Evolutionary conservation across 1,140 invertebrate genomes (phyloP).

Genomic region (Camponotus pennsylvanicus): DNA sequence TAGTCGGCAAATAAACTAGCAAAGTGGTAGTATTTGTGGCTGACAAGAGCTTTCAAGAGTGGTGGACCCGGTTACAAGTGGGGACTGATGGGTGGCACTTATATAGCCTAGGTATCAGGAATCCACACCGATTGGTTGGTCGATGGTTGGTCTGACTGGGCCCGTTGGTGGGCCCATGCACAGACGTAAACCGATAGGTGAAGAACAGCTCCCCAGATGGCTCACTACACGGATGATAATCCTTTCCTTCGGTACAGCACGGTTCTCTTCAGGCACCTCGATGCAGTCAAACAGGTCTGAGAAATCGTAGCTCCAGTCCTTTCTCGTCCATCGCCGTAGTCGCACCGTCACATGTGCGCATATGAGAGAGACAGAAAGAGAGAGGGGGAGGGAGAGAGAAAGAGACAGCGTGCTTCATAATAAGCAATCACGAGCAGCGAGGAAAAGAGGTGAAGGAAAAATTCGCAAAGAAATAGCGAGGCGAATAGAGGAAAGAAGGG

Average conservation of each 20-base stretch:
- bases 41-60: conserved; percentile 53
- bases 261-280: conserved; percentile 67
- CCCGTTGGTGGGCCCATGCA: conserved; percentile 47
- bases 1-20: neutral
- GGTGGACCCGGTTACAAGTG: conserved; percentile 40
- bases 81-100: conserved; percentile 66
- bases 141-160: neutral
- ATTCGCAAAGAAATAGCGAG: conserved; percentile 7
- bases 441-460: conserved; percentile 30
- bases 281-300: conserved; percentile 80
- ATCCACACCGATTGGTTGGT: conserved; percentile 55
- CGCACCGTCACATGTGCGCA: conserved; percentile 78
- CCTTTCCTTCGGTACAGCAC: conserved; percentile 54
- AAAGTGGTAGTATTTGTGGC: conserved; percentile 24
- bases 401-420: neutral
- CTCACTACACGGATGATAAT: conserved; percentile 60
- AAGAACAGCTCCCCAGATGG: conserved; percentile 51
- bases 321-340: conserved; percentile 84
- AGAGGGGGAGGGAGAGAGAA: neutral
- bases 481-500: neutral
- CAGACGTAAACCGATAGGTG: conserved; percentile 69
- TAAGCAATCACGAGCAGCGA: conserved; percentile 18
- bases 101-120: conserved; percentile 11
- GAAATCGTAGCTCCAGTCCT: conserved; percentile 82
- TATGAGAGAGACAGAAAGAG: conserved; percentile 66